Base-by-base conservation (phyloP, 2,888 invertebrate species). In the Leptopilina drosophilae region DNA sequence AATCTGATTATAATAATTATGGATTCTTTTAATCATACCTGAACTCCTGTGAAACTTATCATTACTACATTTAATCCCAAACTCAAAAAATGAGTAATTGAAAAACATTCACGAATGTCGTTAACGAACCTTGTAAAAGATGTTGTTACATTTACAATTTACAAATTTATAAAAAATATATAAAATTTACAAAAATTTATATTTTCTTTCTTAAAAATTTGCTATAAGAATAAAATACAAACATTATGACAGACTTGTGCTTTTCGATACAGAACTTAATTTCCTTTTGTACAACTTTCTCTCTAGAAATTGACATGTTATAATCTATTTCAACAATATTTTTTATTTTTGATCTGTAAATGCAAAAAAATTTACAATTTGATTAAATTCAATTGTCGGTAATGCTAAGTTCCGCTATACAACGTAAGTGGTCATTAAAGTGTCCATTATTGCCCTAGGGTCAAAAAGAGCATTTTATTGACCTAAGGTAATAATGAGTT, bases 101-200 rank as follows among this genome's bases (percentile, higher is more conserved):
- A 73, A 73, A 73, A 73, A n/a, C 53, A 73, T 9, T 73, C 69
- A 9, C 53, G 11, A 26, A 73, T 49, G 8, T 73, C 53, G 33
- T 14, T n/a, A 12, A 73, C 53, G 26, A 73, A 73, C n/a, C n/a
- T n/a, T n/a, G n/a, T n/a, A n/a, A n/a, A n/a, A n/a, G n/a, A n/a
- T n/a, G n/a, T n/a, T n/a, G n/a, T n/a, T n/a, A n/a, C n/a, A n/a
- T n/a, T n/a, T n/a, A n/a, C n/a, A n/a, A n/a, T n/a, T n/a, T n/a
- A n/a, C n/a, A n/a, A n/a, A n/a, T n/a, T n/a, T n/a, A n/a, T n/a
- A n/a, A n/a, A 33, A 53, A 53, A 53, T 4, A 73, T 56, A 26
- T 33, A 33, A 66, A 3, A 56, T 6, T 9, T 3, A 26, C 2
- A 2, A 26, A 26, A n/a, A n/a, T n/a, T n/a, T n/a, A n/a, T n/a